phyloP scores from a whole-genome alignment of 2,888 invertebrate species.

The Papilio protenor region DNA sequence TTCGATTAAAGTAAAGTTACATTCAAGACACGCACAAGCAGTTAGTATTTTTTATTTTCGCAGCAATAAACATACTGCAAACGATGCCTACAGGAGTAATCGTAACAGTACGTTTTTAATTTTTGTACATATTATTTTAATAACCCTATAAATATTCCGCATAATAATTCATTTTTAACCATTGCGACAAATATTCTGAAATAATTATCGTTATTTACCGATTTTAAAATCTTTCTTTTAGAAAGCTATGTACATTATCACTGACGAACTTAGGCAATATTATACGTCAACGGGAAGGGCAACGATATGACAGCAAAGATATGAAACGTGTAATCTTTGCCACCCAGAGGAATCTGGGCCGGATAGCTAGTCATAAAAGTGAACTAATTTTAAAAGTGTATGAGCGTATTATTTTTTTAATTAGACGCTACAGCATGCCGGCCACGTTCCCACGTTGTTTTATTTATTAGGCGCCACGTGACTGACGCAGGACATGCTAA shows the following conservation, averaged over 20 bases:
- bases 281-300: too few relatives aligned
- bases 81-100: conserved; percentile 2
- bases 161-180: too few relatives aligned
- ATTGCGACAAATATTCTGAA: too few relatives aligned
- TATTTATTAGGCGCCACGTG: conserved; percentile 20
- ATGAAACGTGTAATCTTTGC: too few relatives aligned
- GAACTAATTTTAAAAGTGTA: conserved; percentile 21
- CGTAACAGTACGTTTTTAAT: not conserved
- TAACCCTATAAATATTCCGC: not conserved
- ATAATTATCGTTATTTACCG: too few relatives aligned
- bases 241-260: too few relatives aligned
- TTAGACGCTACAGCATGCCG: not conserved
- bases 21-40: conserved; percentile 21
- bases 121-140: not conserved
- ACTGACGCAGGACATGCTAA: conserved; percentile 16
- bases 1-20: conserved; percentile 18
- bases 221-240: too few relatives aligned
- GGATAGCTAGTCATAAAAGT: not conserved
- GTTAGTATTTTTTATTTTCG: conserved; percentile 25
- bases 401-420: not conserved
- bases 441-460: conserved; percentile 13
- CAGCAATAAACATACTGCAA: conserved; percentile 21
- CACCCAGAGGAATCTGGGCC: too few relatives aligned
- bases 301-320: too few relatives aligned
- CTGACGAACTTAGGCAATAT: too few relatives aligned